Evolutionary conservation across 2,888 invertebrate species (phyloP).

Genomic region (Rhopalosiphum nymphaeae): DNA sequence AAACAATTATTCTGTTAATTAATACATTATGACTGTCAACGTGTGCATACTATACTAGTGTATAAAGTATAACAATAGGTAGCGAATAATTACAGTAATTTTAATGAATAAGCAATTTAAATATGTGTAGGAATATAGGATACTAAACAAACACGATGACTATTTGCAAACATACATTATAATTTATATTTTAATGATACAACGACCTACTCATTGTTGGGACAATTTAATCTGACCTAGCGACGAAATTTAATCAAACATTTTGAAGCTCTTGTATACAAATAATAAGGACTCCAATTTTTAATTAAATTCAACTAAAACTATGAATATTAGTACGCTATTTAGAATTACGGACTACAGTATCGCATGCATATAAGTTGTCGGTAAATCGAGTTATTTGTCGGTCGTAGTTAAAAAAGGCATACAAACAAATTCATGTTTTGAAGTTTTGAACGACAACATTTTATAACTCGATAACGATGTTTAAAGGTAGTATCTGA

Average conservation of each 20-base stretch:
- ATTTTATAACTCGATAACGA: neutral
- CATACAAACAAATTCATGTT: neutral
- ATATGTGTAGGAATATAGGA: neutral
- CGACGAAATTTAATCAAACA: neutral
- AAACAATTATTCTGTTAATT: neutral
- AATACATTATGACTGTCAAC: neutral
- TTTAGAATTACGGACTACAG: neutral
- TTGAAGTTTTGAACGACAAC: neutral
- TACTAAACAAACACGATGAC: neutral
- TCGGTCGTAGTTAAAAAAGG: neutral
- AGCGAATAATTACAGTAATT: neutral
- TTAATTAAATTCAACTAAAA: neutral
- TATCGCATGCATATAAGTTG: neutral
- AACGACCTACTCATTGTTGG: neutral
- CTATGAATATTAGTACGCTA: neutral
- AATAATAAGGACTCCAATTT: neutral
- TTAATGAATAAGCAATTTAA: neutral
- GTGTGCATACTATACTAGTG: neutral
- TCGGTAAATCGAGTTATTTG: neutral
- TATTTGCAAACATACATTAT: neutral
- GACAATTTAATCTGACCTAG: constrained; percentile 17
- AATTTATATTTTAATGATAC: neutral
- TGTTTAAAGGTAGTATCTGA: neutral
- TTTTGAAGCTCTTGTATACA: neutral
- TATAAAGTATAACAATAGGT: neutral